These are phyloP conservation scores for Tachystola acroxantha DNA, from an alignment of 2,888 invertebrate genomes.

Conservation along the genomic window DNA sequence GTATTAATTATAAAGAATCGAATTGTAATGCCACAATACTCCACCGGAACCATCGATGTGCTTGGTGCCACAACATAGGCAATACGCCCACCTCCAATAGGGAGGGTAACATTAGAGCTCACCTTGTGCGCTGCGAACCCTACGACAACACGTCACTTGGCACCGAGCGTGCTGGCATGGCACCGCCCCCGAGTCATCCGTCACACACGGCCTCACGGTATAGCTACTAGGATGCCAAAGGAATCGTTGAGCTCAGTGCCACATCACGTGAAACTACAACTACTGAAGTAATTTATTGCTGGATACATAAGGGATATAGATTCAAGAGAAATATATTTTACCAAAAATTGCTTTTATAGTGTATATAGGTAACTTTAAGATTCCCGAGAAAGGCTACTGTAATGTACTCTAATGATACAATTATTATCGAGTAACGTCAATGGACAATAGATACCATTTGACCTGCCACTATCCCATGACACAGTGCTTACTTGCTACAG, in stretches of 20 bases:
- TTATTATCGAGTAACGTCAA: slow-evolving; percentile 77
- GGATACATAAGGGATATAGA: slow-evolving; percentile 77
- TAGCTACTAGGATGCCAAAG: slow-evolving; percentile 19
- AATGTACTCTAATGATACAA: slow-evolving; percentile 78
- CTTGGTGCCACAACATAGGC: slow-evolving; percentile 74
- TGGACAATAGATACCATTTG: slow-evolving; percentile 77
- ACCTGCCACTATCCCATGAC: slow-evolving; percentile 69
- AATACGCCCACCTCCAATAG: slow-evolving; percentile 79
- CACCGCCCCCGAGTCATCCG: slow-evolving; percentile 15
- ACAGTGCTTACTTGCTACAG: slow-evolving; percentile 70
- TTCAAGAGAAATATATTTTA: slow-evolving; percentile 74
- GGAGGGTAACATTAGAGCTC: slow-evolving; percentile 76
- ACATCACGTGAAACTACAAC: slow-evolving; percentile 64
- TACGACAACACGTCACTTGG: slow-evolving; percentile 52
- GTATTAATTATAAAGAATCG: slow-evolving; percentile 37
- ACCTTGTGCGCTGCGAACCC: slow-evolving; percentile 78
- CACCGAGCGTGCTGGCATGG: slow-evolving; percentile 36
- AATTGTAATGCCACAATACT: slow-evolving; percentile 49
- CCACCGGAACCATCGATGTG: slow-evolving; percentile 64
- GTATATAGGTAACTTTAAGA: slow-evolving; percentile 78
- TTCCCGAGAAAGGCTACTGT: slow-evolving; percentile 76
- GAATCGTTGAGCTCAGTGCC: slow-evolving; percentile 42
- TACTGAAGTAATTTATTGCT: slow-evolving; percentile 76
- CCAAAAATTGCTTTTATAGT: slow-evolving; percentile 71
- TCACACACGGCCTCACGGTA: too few species aligned